A percentile compares a stretch with the other conserved stretches of the same genome.
These are phyloP conservation scores for Athripsodes cinereus DNA, from an alignment of 2,888 invertebrate species.

Conservation along the genomic window DNA sequence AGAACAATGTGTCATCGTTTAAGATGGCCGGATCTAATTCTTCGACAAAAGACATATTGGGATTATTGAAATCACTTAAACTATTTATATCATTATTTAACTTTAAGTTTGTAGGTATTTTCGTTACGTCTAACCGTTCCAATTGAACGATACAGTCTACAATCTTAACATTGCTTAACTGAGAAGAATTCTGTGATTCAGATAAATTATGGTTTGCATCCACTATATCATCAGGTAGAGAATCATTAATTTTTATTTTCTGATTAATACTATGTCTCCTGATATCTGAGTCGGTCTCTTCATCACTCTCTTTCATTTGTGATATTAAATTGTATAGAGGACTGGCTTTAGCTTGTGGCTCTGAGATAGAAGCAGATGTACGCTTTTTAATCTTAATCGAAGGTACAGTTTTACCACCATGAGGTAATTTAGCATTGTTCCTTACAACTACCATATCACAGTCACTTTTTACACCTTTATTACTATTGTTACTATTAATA, in stretches of 20 bases:
- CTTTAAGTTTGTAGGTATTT: neutral
- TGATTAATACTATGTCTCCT: neutral
- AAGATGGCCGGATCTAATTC: constrained; percentile 6
- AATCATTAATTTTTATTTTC: neutral
- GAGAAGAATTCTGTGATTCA: neutral
- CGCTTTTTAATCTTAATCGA: constrained; percentile 11
- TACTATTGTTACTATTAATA: constrained; percentile 8
- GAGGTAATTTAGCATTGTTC: constrained; percentile 7
- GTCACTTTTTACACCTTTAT: constrained; percentile 9
- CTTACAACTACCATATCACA: constrained; percentile 15
- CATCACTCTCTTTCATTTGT: constrained; percentile 16
- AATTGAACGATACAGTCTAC: constrained; percentile 18
- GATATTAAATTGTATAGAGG: constrained; percentile 22
- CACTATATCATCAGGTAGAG: neutral
- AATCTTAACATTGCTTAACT: constrained; percentile 7
- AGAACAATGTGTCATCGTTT: constrained; percentile 12
- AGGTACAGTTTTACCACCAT: constrained; percentile 3
- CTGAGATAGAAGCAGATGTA: constrained; percentile 1
- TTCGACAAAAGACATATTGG: neutral
- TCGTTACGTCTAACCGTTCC: constrained; percentile 17
- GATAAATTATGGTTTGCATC: neutral
- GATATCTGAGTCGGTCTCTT: constrained; percentile 16
- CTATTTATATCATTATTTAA: neutral
- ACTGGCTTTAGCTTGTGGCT: constrained; percentile 10
- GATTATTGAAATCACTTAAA: neutral